A percentile compares a stretch with the other conserved stretches of the same genome.
Conservation (phyloP, 1,140 invertebrate species). For the Meloidogyne exigua region DNA sequence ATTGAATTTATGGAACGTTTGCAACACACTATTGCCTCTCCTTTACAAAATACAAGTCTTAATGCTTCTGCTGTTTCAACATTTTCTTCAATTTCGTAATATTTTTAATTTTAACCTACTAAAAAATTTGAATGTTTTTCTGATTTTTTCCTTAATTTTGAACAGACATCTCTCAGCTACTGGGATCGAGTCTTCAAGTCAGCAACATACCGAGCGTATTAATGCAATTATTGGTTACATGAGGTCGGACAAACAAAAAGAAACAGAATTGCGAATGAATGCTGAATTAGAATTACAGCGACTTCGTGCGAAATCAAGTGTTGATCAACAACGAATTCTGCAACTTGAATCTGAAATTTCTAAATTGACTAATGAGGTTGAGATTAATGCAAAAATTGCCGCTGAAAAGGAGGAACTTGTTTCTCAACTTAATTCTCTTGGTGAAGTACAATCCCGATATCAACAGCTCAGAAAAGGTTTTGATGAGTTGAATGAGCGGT, state of each 20-base stretch:
- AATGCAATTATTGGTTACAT: conserved; percentile 35
- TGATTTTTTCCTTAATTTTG: not conserved
- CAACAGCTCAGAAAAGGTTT: conserved; percentile 16
- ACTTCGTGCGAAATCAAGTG: conserved; percentile 21
- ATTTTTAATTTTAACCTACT: not conserved
- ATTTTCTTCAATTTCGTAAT: conserved; percentile 14
- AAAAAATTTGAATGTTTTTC: too few relatives aligned
- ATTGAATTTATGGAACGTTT: conserved; percentile 31
- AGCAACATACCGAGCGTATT: conserved; percentile 23
- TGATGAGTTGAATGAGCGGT: conserved; percentile 24
- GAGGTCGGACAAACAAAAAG: conserved; percentile 35
- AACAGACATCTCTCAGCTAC: conserved; percentile 7
- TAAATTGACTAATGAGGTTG: conserved; percentile 19
- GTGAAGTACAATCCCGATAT: conserved; percentile 28
- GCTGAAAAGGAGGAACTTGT: conserved; percentile 31
- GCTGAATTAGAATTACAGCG: conserved; percentile 40
- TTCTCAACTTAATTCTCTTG: conserved; percentile 10
- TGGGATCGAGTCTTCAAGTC: conserved; percentile 2
- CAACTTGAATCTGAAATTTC: conserved; percentile 22
- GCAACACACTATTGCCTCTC: conserved; percentile 18
- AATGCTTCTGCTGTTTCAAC: conserved; percentile 14
- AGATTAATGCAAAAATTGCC: conserved; percentile 24
- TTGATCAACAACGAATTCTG: conserved; percentile 33
- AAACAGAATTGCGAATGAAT: conserved; percentile 36
- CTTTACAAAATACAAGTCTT: not conserved